Evolutionary conservation across 2,797 vertebrate species (phyloP).

Genomic region (Sciurus vulgaris): DNA sequence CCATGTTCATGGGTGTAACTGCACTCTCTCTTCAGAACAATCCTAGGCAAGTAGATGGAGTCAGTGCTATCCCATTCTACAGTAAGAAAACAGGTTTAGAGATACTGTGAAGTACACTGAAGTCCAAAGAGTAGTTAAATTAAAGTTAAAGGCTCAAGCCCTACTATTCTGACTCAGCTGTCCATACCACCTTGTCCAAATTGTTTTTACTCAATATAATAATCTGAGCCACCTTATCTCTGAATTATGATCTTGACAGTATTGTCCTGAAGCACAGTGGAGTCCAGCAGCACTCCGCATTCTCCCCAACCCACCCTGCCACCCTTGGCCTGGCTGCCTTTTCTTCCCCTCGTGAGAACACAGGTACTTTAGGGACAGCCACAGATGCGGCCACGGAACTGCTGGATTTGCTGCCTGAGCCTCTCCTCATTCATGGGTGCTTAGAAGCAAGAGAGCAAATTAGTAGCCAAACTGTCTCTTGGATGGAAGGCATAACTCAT

Average conservation of each 20-base stretch:
- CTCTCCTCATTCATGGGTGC: not conserved
- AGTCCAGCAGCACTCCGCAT: rapidly evolving
- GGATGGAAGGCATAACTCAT: constrained; percentile 53
- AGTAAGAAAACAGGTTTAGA: not conserved
- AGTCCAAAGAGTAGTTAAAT: not conserved
- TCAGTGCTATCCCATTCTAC: not conserved
- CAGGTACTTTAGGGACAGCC: constrained; percentile 38
- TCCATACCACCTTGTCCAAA: not conserved
- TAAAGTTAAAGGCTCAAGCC: not conserved
- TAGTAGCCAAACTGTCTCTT: constrained; percentile 26
- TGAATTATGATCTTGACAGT: not conserved
- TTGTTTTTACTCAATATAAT: not conserved
- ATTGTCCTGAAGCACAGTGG: not conserved
- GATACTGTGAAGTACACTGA: not conserved
- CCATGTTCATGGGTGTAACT: not conserved
- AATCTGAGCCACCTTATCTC: not conserved
- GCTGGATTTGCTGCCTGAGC: constrained; percentile 3
- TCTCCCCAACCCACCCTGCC: no score
- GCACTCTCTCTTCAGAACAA: not conserved
- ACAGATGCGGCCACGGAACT: not conserved
- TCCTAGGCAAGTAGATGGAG: not conserved
- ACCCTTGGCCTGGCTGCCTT: not conserved
- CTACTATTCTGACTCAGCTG: not conserved
- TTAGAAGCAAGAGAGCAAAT: constrained; percentile 59
- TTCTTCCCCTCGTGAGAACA: not conserved